Evolutionary conservation across 2,888 invertebrate species (phyloP).

Genomic region (Perdita meconis): DNA sequence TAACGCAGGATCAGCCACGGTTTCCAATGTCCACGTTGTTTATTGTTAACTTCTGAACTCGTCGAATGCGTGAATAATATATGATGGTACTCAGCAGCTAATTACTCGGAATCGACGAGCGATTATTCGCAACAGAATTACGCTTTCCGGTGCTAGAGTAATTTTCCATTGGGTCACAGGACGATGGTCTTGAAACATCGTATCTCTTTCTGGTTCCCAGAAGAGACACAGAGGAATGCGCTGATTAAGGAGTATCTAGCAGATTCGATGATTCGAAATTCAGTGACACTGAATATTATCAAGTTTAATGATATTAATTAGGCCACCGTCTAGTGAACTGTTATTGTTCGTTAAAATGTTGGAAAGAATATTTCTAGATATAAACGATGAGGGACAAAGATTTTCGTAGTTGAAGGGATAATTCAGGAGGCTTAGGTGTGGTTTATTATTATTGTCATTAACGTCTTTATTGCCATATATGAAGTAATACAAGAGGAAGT

Average conservation of each 20-base stretch:
- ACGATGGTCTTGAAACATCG: neutral
- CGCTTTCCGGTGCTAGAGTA: neutral
- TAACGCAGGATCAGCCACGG: neutral
- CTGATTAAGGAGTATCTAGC: neutral
- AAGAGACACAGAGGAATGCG: neutral
- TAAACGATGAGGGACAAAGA: no score
- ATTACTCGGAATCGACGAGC: neutral
- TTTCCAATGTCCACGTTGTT: neutral
- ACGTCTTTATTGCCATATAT: no score
- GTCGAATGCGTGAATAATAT: neutral
- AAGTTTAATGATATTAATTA: neutral
- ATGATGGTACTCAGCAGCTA: neutral
- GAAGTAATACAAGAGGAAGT: no score
- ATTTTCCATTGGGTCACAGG: conserved; percentile 3
- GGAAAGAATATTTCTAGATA: neutral
- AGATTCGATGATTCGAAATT: neutral
- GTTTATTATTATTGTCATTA: no score
- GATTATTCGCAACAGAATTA: neutral
- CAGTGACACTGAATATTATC: neutral
- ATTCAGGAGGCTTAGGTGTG: no score
- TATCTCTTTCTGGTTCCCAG: neutral
- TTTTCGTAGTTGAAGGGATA: no score
- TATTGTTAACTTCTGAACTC: neutral
- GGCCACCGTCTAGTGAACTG: neutral
- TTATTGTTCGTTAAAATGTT: neutral